Base-by-base conservation (phyloP, 1,140 invertebrate genomes). In the Drosophila micromelanica region DNA sequence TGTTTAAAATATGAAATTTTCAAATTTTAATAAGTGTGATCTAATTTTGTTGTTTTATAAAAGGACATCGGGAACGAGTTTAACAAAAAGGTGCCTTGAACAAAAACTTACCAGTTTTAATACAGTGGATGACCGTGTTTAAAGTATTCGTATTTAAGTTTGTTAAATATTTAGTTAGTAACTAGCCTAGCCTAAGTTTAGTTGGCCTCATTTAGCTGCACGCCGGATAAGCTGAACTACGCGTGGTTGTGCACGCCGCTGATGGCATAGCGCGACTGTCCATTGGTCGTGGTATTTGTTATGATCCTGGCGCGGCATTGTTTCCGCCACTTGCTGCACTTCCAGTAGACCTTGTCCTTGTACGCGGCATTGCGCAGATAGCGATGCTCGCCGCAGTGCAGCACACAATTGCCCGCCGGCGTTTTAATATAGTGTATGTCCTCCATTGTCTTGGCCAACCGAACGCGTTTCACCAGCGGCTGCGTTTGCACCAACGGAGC, bases 291-390 rank as follows among this genome's bases (percentile, higher is more conserved):
- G 5, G 65, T 27, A 40, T 78, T 79, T 0, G 91, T 92, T 12
- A 92, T 92, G 27, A 92, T 70, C 11, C 91, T 64, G 11, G 90
- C 81, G 9, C 80, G 81, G 27, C 91, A 92, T 45, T 89, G 74
- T 15, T 72, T 80, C 30, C 91, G 91, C 91, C 91, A 92, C 55
- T 89, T 91, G 73, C 90, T 76, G 74, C 91, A 92, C 72, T 92
- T 92, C 90, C 91, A 92, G 57, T 92, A 92, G 5, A 90, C 70
- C 32, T 92, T 92, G 27, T 78, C 76, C 64, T 92, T 91, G 73
- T 92, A 91, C 12, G 75, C 54, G 5, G 91, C 90, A 11, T 92
- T 92, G 9, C 89, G 82, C 12, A 92, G 73, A 55, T 91, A 92
- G 13, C 90, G 84, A 74, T 92, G 90, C 0, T 80, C 90, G 5